A percentile compares a stretch with the other conserved stretches of the same genome.
phyloP scores from a whole-genome alignment of 2,113 vertebrate genomes.

The Lycocorax pyrrhopterus region DNA sequence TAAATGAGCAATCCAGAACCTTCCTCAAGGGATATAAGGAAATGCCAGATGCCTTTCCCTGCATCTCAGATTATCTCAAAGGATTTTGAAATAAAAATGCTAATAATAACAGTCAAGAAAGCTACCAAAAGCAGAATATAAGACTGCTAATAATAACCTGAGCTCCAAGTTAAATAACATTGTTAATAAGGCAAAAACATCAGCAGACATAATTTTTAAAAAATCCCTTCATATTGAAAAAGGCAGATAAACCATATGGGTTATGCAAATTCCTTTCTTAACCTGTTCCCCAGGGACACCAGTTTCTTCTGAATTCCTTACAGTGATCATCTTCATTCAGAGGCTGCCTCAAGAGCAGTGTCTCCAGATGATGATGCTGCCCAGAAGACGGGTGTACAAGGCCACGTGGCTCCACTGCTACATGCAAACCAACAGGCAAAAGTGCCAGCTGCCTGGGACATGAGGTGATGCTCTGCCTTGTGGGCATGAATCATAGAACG shows the following conservation, averaged over 20 bases:
- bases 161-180: not conserved
- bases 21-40: not conserved
- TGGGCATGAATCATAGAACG: not conserved
- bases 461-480: not conserved
- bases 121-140: not conserved
- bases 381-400: not conserved
- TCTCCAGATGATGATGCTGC: not conserved
- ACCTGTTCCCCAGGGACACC: not conserved
- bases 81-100: conserved; percentile 8
- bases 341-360: not conserved
- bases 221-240: not conserved
- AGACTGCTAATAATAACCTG: not conserved
- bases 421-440: not conserved
- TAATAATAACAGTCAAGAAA: not conserved
- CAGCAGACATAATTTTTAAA: not conserved
- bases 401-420: not conserved
- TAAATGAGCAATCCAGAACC: not conserved
- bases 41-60: not conserved
- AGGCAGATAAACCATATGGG: not conserved
- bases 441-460: not conserved
- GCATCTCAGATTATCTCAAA: not conserved
- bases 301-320: not conserved
- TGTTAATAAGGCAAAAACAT: not conserved
- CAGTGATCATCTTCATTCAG: not conserved
- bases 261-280: not conserved